A percentile compares a stretch with the other conserved stretches of the same genome.
These are phyloP conservation scores for Phoronis australis DNA, from an alignment of 2,888 invertebrate genomes.

Conservation along the genomic window DNA sequence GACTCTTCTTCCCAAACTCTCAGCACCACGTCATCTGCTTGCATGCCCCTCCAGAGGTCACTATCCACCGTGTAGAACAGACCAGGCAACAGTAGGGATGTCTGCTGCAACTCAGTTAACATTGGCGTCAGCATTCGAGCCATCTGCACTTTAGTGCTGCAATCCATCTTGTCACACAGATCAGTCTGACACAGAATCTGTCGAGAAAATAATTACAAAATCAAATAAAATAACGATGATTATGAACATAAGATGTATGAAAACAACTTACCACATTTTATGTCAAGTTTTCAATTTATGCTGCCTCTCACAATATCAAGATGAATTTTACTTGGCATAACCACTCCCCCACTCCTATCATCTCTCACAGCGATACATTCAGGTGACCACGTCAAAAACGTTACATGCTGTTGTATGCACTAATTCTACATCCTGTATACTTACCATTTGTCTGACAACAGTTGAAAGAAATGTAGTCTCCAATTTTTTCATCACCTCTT, in stretches of 20 bases:
- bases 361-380: too few species aligned
- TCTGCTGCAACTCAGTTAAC: not conserved
- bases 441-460: conserved; percentile 40
- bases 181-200: conserved; percentile 34
- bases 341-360: too few species aligned
- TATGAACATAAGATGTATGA: too few species aligned
- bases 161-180: conserved; percentile 29
- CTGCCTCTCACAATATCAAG: too few species aligned
- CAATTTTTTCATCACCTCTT: conserved; percentile 17
- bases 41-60: conserved; percentile 21
- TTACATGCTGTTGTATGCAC: too few species aligned
- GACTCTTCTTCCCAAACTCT: conserved; percentile 49
- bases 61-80: conserved; percentile 27
- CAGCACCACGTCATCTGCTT: conserved; percentile 40
- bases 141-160: conserved; percentile 7
- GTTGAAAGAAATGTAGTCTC: conserved; percentile 35
- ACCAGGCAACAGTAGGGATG: not conserved
- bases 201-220: not conserved
- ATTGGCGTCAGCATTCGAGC: not conserved
- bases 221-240: too few species aligned
- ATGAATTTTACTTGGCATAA: too few species aligned
- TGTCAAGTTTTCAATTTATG: too few species aligned
- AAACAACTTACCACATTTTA: too few species aligned
- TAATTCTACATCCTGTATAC: too few species aligned
- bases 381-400: too few species aligned